Percentiles rank a stretch among this genome's conserved stretches.
phyloP scores from a whole-genome alignment of 2,113 vertebrate genomes.

The Phalacrocorax brasilianus region DNA sequence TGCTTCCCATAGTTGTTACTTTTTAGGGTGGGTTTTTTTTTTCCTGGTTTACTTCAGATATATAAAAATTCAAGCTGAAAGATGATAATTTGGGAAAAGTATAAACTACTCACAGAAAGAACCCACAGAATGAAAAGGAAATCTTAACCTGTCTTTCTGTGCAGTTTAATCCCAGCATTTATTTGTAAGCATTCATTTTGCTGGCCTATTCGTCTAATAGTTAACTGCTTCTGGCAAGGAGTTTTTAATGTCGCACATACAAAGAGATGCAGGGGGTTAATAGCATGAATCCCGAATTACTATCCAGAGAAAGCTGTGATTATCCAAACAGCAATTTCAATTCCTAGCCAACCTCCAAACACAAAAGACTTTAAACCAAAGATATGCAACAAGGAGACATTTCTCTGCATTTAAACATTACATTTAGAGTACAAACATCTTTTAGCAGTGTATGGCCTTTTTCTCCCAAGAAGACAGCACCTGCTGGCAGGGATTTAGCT shows the following conservation, averaged over 20 bases:
- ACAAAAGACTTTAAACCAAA: constrained; percentile 47
- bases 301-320: constrained; percentile 15
- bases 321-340: constrained; percentile 19
- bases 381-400: not conserved
- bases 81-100: not conserved
- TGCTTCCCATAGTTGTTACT: not conserved
- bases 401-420: constrained; percentile 32
- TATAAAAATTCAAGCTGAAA: not conserved
- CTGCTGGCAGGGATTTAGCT: constrained; percentile 20
- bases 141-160: not conserved
- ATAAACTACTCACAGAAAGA: not conserved
- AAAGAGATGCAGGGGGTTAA: constrained; percentile 55
- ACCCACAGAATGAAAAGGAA: not conserved
- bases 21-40: not conserved
- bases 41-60: not conserved
- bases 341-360: constrained; percentile 25
- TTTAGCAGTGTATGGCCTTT: not conserved
- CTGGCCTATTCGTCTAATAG: not conserved
- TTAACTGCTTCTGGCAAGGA: constrained; percentile 7
- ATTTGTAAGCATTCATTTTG: not conserved
- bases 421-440: constrained; percentile 5
- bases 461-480: not conserved
- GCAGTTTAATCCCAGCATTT: not conserved
- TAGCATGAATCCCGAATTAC: not conserved
- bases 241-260: not conserved